These are phyloP conservation scores for Bombyx mori DNA, from an alignment of 1,140 invertebrate genomes.

Conservation along the genomic window DNA sequence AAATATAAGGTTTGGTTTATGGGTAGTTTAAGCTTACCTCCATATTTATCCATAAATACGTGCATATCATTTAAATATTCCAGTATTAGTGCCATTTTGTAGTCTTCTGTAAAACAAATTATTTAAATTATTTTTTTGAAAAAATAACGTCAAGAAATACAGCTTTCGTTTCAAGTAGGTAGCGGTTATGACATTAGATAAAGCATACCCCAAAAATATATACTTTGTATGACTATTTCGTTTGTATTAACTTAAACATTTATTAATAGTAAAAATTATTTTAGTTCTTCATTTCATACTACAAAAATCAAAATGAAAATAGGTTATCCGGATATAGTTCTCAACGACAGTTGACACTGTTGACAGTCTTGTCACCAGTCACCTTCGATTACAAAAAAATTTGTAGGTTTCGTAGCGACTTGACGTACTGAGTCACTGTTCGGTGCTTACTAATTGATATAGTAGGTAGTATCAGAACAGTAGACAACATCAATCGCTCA, in stretches of 20 bases:
- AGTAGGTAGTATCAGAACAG: no score
- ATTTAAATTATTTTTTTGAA: constrained; percentile 22
- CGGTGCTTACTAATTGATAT: no score
- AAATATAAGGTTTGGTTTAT: no score
- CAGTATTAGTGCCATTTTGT: constrained; percentile 68
- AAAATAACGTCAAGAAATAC: constrained; percentile 14
- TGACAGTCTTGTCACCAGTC: no score
- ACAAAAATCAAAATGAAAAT: constrained; percentile 6
- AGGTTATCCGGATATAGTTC: constrained; percentile 5
- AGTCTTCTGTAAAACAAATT: constrained; percentile 47
- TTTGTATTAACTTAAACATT: no score
- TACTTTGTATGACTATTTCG: no score
- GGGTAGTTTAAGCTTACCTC: constrained; percentile 46
- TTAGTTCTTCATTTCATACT: constrained; percentile 1
- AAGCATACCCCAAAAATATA: no score
- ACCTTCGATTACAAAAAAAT: no score
- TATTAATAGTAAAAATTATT: constrained; percentile 1
- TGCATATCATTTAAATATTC: constrained; percentile 66
- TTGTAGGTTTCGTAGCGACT: no score
- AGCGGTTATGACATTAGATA: background rate
- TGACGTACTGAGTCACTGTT: no score
- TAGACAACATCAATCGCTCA: no score
- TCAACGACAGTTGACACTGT: constrained; percentile 1
- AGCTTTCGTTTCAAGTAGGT: constrained; percentile 8
- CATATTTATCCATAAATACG: constrained; percentile 69